phyloP scores from a whole-genome alignment of 2,113 vertebrate genomes.

The Amphilophus citrinellus region DNA sequence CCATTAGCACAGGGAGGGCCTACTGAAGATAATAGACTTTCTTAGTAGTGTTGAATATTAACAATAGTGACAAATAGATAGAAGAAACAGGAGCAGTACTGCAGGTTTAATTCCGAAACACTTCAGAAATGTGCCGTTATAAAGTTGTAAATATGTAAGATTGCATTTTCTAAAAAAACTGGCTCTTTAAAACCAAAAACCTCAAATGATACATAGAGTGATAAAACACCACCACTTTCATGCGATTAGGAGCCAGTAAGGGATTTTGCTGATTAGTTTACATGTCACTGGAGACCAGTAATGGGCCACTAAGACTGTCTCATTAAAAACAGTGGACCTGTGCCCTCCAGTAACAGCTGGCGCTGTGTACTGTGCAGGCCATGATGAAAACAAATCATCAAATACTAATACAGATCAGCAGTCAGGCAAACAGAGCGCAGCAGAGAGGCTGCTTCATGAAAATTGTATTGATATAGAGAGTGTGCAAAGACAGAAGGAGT shows the following conservation, averaged over 20 bases:
- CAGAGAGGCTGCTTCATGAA: constrained; percentile 27
- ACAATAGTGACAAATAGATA: constrained; percentile 12
- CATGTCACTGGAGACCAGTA: constrained; percentile 68
- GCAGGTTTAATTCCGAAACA: constrained; percentile 10
- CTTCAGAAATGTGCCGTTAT: background rate
- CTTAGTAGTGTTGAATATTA: constrained; percentile 24
- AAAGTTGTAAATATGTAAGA: constrained; percentile 5
- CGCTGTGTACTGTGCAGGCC: constrained; percentile 24
- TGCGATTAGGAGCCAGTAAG: constrained; percentile 60
- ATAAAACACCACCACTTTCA: constrained; percentile 48
- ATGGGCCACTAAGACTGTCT: constrained; percentile 68
- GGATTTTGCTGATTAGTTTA: constrained; percentile 60
- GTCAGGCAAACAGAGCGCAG: constrained; percentile 34
- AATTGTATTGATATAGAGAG: constrained; percentile 42
- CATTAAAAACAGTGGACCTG: constrained; percentile 70
- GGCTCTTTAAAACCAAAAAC: constrained; percentile 14
- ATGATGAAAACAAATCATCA: constrained; percentile 65
- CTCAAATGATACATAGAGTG: constrained; percentile 14
- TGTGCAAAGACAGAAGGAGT: constrained; percentile 38
- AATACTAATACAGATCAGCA: constrained; percentile 57
- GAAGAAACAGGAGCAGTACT: background rate
- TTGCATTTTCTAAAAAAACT: constrained; percentile 32
- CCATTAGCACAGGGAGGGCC: constrained; percentile 27
- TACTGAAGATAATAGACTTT: constrained; percentile 9
- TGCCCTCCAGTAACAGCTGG: constrained; percentile 69